Conservation (phyloP, 2,797 vertebrate species). For the Dromococcyx pavoninus region DNA sequence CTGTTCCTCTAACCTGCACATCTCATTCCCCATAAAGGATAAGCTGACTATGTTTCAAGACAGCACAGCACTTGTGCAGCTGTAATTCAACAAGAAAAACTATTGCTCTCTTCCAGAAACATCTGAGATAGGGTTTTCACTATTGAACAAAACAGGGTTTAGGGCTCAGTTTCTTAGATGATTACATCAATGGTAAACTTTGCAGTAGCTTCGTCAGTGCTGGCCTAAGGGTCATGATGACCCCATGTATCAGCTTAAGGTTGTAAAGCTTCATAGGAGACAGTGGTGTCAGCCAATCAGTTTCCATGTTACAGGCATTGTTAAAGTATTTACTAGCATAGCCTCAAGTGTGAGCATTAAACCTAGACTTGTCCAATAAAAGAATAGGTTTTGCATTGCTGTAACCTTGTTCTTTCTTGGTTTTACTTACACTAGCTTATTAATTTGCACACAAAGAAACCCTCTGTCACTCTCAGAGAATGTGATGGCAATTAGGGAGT, state of each 20-base stretch:
- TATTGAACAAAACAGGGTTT: neutral
- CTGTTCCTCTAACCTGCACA: neutral
- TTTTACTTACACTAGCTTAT: neutral
- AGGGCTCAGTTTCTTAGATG: neutral
- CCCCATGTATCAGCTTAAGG: neutral
- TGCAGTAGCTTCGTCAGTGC: neutral
- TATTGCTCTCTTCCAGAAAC: neutral
- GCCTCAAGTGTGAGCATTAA: neutral
- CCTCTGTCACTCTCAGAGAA: neutral
- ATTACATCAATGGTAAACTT: neutral
- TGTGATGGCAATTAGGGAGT: neutral
- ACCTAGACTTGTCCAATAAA: slow-evolving; percentile 41
- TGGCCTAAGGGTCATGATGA: neutral
- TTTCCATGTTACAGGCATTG: neutral
- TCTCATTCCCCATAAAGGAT: neutral
- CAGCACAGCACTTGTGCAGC: neutral
- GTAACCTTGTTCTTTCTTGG: neutral
- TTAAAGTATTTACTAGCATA: slow-evolving; percentile 7
- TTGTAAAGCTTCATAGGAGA: neutral
- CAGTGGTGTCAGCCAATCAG: neutral
- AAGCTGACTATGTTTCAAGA: neutral
- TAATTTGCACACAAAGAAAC: neutral
- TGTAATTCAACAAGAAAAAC: neutral
- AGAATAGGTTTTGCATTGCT: slow-evolving; percentile 27
- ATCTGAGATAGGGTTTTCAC: neutral